Base-by-base conservation (phyloP, 2,113 vertebrate genomes). In the Pterocles gutturalis region DNA sequence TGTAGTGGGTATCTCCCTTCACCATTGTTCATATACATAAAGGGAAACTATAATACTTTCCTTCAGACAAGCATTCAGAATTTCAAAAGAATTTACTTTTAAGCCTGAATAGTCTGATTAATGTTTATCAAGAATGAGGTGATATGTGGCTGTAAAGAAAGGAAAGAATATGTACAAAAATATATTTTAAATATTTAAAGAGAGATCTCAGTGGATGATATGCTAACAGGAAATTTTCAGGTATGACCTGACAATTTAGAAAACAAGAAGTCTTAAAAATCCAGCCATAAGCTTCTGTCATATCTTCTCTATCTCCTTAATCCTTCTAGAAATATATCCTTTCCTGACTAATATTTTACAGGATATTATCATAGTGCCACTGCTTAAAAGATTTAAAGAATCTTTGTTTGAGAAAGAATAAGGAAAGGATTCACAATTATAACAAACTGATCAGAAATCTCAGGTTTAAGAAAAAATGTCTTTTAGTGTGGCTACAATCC, bases 21-120 rank as follows among this genome's bases (percentile, higher is more conserved):
- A 61, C 48, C 25, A 75, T 95, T 94, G 88, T 91, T 95, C 5
- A 0, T 60, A 45, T 46, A 64, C 34, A 67, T 75, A 96, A 96
- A 93, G 33, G 24, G 45, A 93, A 94, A 64, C 18, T 51, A 16
- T 78, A 86, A 60, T 81, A 73, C n/a, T 89, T 95, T 81, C n/a
- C 43, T 89, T 92, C 34, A 75, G 64, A 92, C 14, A 21, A 92
- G 61, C 14, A 84, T 45, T 71, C 34, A 83, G 57, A 89, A 89
- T 60, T 93, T 90, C 55, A 90, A 94, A 96, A 94, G 49, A 86
- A 92, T 81, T 67, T 58, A 81, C 51, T 34, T 93, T 87, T 87
- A 84, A 81, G 10, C 17, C 24, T 78, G 43, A 95, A 92, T 73
- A 83, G 36, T 16, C 55, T 82, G 57, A 87, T 60, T 95, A 87